Conservation (phyloP, 2,888 invertebrate species). For the Omphaloscelis lunosa region DNA sequence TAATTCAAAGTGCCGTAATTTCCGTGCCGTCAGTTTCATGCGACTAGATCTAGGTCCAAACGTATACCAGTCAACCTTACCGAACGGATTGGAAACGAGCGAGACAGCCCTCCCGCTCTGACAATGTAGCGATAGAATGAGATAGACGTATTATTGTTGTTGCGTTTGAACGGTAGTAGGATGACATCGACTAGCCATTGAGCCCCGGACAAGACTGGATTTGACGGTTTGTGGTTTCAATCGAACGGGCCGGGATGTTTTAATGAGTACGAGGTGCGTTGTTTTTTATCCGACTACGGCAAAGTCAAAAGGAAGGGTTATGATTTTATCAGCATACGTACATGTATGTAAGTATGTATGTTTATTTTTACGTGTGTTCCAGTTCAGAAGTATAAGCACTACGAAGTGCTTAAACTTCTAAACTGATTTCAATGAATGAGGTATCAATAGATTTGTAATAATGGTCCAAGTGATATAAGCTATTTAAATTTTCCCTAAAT, state of each 20-base stretch:
- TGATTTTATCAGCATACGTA: too few species aligned
- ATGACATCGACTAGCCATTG: constrained; percentile 68
- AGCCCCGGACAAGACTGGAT: constrained; percentile 68
- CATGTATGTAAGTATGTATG: too few species aligned
- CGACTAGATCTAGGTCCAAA: constrained; percentile 68
- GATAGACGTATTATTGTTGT: constrained; percentile 54
- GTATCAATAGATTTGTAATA: too few species aligned
- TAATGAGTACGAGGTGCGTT: constrained; percentile 64
- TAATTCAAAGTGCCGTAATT: constrained; percentile 74
- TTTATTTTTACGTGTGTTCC: too few species aligned
- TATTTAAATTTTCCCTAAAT: too few species aligned
- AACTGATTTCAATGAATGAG: too few species aligned
- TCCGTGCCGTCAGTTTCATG: constrained; percentile 74
- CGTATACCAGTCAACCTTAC: constrained; percentile 64
- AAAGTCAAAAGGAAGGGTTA: too few species aligned
- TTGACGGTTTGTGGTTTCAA: constrained; percentile 72
- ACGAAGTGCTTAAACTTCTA: too few species aligned
- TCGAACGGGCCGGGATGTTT: constrained; percentile 62
- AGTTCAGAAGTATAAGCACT: too few species aligned
- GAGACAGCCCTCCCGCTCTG: constrained; percentile 31
- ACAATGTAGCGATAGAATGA: constrained; percentile 45
- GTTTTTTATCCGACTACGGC: constrained; percentile 15
- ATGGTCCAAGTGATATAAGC: too few species aligned
- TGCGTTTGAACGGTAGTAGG: constrained; percentile 55
- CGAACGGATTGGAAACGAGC: constrained; percentile 48